Conservation (phyloP, 2,888 invertebrate genomes). For the Notocelia uddmanniana region DNA sequence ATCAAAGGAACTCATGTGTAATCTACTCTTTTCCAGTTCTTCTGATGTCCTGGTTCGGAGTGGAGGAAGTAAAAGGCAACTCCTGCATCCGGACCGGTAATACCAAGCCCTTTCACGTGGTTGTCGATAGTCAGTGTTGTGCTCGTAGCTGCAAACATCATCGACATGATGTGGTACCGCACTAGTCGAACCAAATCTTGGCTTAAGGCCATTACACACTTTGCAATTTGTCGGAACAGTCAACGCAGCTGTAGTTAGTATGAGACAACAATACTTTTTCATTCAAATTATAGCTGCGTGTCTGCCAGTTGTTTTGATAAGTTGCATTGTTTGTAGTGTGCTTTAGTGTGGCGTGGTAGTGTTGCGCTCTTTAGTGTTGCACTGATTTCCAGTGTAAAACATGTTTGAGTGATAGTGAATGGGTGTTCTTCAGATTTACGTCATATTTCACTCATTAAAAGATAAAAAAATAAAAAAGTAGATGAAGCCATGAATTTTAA, state of each 20-base stretch:
- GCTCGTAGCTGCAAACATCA: conserved; percentile 52
- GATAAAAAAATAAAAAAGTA: too few species aligned
- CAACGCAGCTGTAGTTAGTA: neutral
- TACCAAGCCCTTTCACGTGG: conserved; percentile 57
- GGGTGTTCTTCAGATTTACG: conserved; percentile 15
- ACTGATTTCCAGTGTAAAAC: conserved; percentile 26
- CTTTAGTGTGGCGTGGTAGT: conserved; percentile 20
- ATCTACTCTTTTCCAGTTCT: conserved; percentile 74
- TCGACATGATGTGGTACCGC: conserved; percentile 47
- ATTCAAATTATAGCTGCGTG: neutral
- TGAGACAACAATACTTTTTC: neutral
- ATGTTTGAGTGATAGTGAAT: conserved; percentile 19
- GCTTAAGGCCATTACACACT: neutral
- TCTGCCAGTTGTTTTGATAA: neutral
- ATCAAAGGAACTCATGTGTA: neutral
- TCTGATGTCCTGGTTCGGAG: conserved; percentile 85
- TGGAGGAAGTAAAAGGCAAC: conserved; percentile 80
- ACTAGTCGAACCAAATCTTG: conserved; percentile 22
- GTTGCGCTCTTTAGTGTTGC: conserved; percentile 37
- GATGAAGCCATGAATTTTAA: too few species aligned
- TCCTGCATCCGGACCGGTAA: conserved; percentile 85
- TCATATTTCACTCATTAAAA: neutral
- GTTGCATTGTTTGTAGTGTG: neutral
- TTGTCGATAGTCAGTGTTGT: conserved; percentile 60
- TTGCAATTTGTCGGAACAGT: neutral